phyloP scores from a whole-genome alignment of 1,140 invertebrate genomes.

The Leptoteleia sp. region DNA sequence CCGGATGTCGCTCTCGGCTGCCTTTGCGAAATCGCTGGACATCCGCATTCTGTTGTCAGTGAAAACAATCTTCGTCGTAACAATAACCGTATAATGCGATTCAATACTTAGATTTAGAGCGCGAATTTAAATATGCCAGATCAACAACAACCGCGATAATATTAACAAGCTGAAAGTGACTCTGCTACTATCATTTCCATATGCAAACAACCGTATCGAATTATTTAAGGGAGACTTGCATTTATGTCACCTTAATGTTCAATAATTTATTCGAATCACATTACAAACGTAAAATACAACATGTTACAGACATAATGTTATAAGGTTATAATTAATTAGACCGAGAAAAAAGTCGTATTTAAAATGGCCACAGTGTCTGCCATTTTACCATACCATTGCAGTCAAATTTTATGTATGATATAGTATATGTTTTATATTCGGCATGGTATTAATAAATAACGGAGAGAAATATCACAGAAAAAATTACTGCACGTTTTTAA shows the following conservation, averaged over 20 bases:
- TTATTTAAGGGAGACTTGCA: neutral
- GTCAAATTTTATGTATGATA: no score
- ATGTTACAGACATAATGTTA: no score
- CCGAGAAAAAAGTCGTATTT: no score
- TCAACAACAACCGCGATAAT: conserved; percentile 31
- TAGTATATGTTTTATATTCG: no score
- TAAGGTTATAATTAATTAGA: no score
- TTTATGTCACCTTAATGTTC: neutral
- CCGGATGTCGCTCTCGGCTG: conserved; percentile 81
- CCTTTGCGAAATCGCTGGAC: conserved; percentile 77
- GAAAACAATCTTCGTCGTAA: conserved; percentile 61
- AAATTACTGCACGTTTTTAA: no score
- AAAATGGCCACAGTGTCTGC: no score
- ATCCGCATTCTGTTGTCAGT: conserved; percentile 78
- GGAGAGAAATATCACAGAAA: no score
- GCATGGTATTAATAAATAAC: no score
- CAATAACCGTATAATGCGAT: conserved; percentile 50
- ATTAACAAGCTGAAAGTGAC: conserved; percentile 63
- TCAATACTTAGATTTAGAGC: conserved; percentile 57
- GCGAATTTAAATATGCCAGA: conserved; percentile 43
- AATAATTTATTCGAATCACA: neutral
- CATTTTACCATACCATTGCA: no score
- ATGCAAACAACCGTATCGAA: conserved; percentile 29
- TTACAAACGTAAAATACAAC: no score
- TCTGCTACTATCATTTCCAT: conserved; percentile 38